phyloP scores from a whole-genome alignment of 30 jellyfish, hydroid and myxozoan species.

The Chironex yamaguchii region DNA sequence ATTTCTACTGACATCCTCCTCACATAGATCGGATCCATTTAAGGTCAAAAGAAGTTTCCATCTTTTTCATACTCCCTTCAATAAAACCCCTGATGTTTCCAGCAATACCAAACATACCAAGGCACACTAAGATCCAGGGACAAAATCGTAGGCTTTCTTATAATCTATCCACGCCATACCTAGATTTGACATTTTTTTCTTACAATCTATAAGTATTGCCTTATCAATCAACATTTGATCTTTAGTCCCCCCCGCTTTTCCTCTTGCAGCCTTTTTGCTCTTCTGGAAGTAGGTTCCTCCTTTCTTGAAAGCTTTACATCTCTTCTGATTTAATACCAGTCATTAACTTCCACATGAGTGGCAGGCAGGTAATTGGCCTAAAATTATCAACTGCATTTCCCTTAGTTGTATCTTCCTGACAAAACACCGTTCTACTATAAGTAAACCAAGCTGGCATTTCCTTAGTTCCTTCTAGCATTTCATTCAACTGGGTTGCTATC shows the following conservation, averaged over 20 bases:
- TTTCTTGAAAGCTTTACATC: background rate
- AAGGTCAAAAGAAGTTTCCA: background rate
- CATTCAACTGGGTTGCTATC: background rate
- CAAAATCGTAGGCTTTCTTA: background rate
- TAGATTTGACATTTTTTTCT: background rate
- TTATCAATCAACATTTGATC: background rate
- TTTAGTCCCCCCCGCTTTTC: background rate
- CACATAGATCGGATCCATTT: background rate
- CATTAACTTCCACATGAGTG: background rate
- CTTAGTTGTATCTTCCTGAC: background rate
- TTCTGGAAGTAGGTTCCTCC: background rate
- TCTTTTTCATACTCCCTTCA: background rate
- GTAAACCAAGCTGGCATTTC: background rate
- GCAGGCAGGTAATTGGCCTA: background rate
- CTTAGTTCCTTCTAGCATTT: background rate
- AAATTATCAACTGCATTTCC: background rate
- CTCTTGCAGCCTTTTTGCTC: background rate
- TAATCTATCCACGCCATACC: background rate
- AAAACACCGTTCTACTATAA: background rate
- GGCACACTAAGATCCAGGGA: background rate
- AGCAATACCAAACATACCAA: background rate
- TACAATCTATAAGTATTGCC: background rate
- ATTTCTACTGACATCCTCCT: background rate
- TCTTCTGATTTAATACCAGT: background rate
- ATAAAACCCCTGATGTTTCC: background rate